Evolutionary conservation across 1,140 invertebrate species (phyloP), one percentile per base, ranked within the genome.

Genomic region (Halyomorpha halys): DNA sequence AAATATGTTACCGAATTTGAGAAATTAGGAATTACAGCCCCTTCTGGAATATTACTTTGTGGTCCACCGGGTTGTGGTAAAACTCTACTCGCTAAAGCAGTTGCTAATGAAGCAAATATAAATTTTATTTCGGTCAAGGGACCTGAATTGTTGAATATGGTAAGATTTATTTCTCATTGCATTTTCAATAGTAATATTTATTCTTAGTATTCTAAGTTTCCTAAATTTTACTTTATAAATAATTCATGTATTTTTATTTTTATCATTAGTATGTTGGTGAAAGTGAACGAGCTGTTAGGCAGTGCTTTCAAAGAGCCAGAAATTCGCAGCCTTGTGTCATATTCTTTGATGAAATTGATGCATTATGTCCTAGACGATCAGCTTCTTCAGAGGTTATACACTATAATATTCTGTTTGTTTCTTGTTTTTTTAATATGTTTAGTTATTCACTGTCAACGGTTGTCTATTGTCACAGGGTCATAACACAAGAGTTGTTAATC

Each of bases 291-390:
- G 94, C 94, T 4, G 93, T 99, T 0, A 78, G 97, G 44, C 86
- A 93, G 23, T 91, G 94, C 71, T 99, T 99, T 74, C 84, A 91
- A 72, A 80, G 95, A 67, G 97, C 96, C 0, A 76, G 89, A 51
- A 96, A 97, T 76, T 97, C 94, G 0, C 82, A 91, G 0, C 97
- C 97, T 0, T 99, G 97, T 77, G 93, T 99, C 15, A 98, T 99
- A 73, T 99, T 99, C 77, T 99, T 99, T 75, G 97, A 99, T 75
- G 97, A 99, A 77, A 83, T 99, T 67, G 97, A 99, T 77, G 90
- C 97, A 0, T 74, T 99, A 9, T 98, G 95, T 75, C 94, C 95
- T 0, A 88, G 88, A 71, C 79, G 96, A 73, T 87, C 85, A 8
- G 86, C 88, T 59, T 80, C 80, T 59, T 83, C 80, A 59, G 87